These are phyloP conservation scores for Pycnomerus fuliginosus DNA, from an alignment of 2,888 invertebrate species.

Conservation along the genomic window DNA sequence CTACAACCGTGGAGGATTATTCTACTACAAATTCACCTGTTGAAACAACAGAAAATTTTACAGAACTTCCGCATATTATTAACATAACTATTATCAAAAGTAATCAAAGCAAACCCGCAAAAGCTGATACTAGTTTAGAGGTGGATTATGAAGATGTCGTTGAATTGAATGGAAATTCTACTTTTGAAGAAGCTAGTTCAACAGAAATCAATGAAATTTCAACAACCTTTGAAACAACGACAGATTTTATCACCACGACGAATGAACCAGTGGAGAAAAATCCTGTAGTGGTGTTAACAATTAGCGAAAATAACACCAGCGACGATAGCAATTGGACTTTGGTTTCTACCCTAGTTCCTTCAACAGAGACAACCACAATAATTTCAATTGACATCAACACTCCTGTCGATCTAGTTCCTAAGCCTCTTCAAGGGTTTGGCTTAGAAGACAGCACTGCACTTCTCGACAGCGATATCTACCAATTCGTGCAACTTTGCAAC, in stretches of 20 bases:
- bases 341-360: constrained; percentile 59
- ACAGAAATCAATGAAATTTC: background rate
- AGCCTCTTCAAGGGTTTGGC: constrained; percentile 64
- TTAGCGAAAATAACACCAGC: constrained; percentile 6
- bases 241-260: constrained; percentile 25
- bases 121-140: constrained; percentile 37
- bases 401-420: constrained; percentile 57
- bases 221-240: constrained; percentile 3
- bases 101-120: constrained; percentile 34
- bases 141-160: constrained; percentile 10
- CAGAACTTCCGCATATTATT: constrained; percentile 25
- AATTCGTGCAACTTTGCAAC: constrained; percentile 79
- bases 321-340: constrained; percentile 56
- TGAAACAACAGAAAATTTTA: background rate
- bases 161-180: constrained; percentile 27
- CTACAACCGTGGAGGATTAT: constrained; percentile 29
- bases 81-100: constrained; percentile 32
- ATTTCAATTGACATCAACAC: constrained; percentile 26
- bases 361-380: constrained; percentile 31
- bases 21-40: constrained; percentile 1
- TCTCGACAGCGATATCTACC: constrained; percentile 72
- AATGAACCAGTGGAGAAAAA: constrained; percentile 20
- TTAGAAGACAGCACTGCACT: constrained; percentile 73
- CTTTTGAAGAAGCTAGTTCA: constrained; percentile 5
- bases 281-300: constrained; percentile 1